A percentile compares a stretch with the other conserved stretches of the same genome.
Conservation (phyloP, 1,140 invertebrate species). For the Lerema accius region DNA sequence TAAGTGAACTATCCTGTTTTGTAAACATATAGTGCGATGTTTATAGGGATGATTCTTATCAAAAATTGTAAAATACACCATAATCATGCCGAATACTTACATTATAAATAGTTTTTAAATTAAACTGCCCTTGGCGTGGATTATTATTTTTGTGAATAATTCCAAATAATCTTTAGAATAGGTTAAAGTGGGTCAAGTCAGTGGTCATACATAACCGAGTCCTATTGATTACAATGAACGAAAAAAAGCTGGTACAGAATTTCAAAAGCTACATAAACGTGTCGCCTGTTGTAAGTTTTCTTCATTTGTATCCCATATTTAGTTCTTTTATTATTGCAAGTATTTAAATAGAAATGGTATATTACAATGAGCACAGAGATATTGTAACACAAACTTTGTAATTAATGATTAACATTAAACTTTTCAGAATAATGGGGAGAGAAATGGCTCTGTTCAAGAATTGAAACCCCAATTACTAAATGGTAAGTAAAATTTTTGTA, state of each 20-base stretch:
- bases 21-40: slow-evolving; percentile 44
- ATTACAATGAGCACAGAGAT: neutral
- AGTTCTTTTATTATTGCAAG: neutral
- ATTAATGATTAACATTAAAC: neutral
- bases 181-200: slow-evolving; percentile 63
- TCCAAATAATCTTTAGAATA: slow-evolving; percentile 31
- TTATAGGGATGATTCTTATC: slow-evolving; percentile 69
- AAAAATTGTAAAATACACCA: slow-evolving; percentile 59
- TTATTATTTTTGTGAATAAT: slow-evolving; percentile 36
- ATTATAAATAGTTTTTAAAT: slow-evolving; percentile 47
- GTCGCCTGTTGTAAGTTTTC: slow-evolving; percentile 59
- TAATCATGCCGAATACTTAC: slow-evolving; percentile 66
- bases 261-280: slow-evolving; percentile 78
- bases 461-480: slow-evolving; percentile 70
- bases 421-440: slow-evolving; percentile 70
- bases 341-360: neutral
- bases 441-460: slow-evolving; percentile 69
- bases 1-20: neutral
- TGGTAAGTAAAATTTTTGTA: slow-evolving; percentile 52
- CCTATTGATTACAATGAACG: slow-evolving; percentile 73
- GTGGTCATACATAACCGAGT: slow-evolving; percentile 43
- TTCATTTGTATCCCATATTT: slow-evolving; percentile 24
- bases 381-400: neutral
- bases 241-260: slow-evolving; percentile 73
- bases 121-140: slow-evolving; percentile 41